Evolutionary conservation across 2,797 vertebrate species (phyloP), one percentile per base, ranked within the genome.

Genomic region (Argentina silus): DNA sequence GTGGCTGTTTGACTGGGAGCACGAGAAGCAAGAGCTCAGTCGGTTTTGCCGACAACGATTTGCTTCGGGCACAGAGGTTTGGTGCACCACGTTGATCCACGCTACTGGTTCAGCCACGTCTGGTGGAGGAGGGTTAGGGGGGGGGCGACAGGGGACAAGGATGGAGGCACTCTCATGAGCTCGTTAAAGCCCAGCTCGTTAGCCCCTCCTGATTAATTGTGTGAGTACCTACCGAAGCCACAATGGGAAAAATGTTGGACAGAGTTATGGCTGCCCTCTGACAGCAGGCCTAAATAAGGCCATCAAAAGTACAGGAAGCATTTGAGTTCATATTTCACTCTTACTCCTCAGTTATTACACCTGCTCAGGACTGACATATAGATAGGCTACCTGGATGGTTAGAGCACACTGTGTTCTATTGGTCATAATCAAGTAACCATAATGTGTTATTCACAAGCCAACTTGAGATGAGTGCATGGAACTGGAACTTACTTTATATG

Each of bases 171-270:
- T 36, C 23, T 45, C 53, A 44, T 57, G n/a, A 17, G 15, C 15
- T 70, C 7, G 68, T 67, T 67, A 77, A 62, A 77, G 48, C 12
- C 56, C 43, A 17, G 51, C 56, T 77, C 47, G 53, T 69, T 69
- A 67, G 21, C 60, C 60, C 51, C 43, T 69, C 59, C 65, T 65
- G 51, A 67, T 67, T 67, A 74, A 74, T 74, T 62, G 67, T 67
- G 62, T 27, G 62, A 71, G 68, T 43, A 62, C 14, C 17, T 48
- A 57, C 23, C 14, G 7, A 67, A 50, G 23, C 19, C 23, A 21
- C 19, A 27, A 27, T 61, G 21, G 14, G 27, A 36, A 61, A 11
- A 61, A 61, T 0, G 59, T 27, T 61, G 10, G 1, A 27, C 11
- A 61, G 23, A 42, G 23, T 15, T 6, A 8, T 27, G 27, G 57